Evolutionary conservation across 2,888 invertebrate species (phyloP), one percentile per base, ranked within the genome.

Genomic region (Sthenelais limicola): DNA sequence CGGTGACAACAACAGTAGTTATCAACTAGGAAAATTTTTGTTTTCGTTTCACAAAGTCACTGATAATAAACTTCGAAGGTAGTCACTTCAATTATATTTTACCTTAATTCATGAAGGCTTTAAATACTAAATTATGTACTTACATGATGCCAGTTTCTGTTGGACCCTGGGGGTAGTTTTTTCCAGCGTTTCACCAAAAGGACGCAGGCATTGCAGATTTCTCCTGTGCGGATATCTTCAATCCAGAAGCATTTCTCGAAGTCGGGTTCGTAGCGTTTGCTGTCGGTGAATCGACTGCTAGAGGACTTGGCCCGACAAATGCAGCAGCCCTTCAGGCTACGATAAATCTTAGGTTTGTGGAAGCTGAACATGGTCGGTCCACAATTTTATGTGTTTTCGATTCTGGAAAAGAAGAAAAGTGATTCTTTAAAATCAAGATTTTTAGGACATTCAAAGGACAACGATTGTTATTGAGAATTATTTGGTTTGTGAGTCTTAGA

Each of bases 161-260:
- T 83, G 68, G 84, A 83, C 56, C 83, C 84, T 48, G 78, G 74
- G 28, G 84, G 83, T 56, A 84, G 77, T 77, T 84, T 85, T 75
- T 84, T 84, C 91, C 92, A 94, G 75, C 94, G 89, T 85, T 94
- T 94, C 0, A 94, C 94, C 76, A 94, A 88, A 73, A 94, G 89
- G 1, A 94, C 94, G 85, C 94, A 94, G 0, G 94, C 94, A 88
- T 94, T 94, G 88, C 94, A 94, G 78, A 94, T 94, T 88, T 94
- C 94, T 12, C 94, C 94, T 74, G 92, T 91, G 33, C 94, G 90
- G 51, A 92, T 91, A 79, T 93, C 92, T 35, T 91, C 90, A 72
- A 94, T 89, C 84, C 81, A 75, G 87, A 94, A 94, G 86, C 94
- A 94, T 82, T 92, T 91, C 82, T 92, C 90, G 85, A 94, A 94